These are phyloP conservation scores for Sarcophaga peregrina DNA, from an alignment of 1,140 invertebrate species.

Conservation along the genomic window DNA sequence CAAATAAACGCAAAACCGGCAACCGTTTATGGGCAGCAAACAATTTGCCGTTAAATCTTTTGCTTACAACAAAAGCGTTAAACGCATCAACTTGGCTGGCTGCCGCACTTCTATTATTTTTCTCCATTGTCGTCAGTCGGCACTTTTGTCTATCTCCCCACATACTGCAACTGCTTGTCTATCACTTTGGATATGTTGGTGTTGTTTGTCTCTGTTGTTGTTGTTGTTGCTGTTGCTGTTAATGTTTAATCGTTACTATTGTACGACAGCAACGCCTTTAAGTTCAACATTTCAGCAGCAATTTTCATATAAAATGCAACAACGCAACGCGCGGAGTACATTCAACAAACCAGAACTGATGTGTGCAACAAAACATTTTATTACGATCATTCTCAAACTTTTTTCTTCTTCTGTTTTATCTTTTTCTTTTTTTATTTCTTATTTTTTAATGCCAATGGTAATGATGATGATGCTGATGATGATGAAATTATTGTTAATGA, in stretches of 20 bases:
- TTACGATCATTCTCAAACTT: neutral
- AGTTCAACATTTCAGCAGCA: conserved; percentile 24
- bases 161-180: too few relatives aligned
- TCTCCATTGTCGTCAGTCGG: too few relatives aligned
- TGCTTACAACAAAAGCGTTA: conserved; percentile 26
- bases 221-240: neutral
- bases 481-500: neutral
- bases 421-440: neutral
- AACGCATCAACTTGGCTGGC: neutral
- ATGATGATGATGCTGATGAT: neutral
- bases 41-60: conserved; percentile 26
- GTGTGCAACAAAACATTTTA: conserved; percentile 19
- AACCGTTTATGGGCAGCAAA: conserved; percentile 10
- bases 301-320: neutral
- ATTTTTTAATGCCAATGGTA: neutral
- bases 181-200: neutral
- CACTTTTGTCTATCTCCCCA: too few relatives aligned
- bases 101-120: neutral
- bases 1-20: neutral
- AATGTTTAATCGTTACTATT: neutral
- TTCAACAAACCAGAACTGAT: conserved; percentile 36
- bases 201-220: neutral
- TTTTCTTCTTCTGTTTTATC: too few relatives aligned
- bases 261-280: conserved; percentile 19
- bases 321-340: neutral